phyloP scores from a whole-genome alignment of 2,113 vertebrate genomes.

The Engystomops pustulosus region DNA sequence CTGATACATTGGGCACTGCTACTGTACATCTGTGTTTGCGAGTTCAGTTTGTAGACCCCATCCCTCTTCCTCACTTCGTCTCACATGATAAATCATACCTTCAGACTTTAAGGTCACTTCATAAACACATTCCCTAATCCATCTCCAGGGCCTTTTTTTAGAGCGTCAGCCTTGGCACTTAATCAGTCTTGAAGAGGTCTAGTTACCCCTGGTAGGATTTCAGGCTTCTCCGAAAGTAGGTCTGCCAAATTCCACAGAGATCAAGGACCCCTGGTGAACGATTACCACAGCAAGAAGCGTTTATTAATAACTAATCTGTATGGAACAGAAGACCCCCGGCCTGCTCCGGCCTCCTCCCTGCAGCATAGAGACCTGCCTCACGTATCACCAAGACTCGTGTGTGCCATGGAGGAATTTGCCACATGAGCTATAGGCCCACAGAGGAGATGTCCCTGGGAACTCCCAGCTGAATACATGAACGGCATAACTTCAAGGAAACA shows the following conservation, averaged over 20 bases:
- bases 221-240: slow-evolving; percentile 46
- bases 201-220: slow-evolving; percentile 60
- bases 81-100: background rate
- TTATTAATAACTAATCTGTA: slow-evolving; percentile 56
- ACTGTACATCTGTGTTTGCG: background rate
- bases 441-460: slow-evolving; percentile 22
- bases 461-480: slow-evolving; percentile 4
- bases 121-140: slow-evolving; percentile 65
- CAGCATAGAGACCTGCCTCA: background rate
- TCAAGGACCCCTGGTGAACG: slow-evolving; percentile 48
- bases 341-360: background rate
- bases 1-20: background rate
- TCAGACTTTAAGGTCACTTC: slow-evolving; percentile 62
- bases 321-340: background rate
- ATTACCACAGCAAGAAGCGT: slow-evolving; percentile 31
- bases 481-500: slow-evolving; percentile 24
- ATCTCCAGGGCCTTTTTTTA: slow-evolving; percentile 57
- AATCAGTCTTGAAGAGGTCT: slow-evolving; percentile 59
- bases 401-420: slow-evolving; percentile 10
- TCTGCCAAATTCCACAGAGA: slow-evolving; percentile 53
- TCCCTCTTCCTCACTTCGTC: slow-evolving; percentile 16
- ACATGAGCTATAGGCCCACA: slow-evolving; percentile 24
- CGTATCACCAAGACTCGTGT: background rate
- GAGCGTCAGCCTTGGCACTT: slow-evolving; percentile 53
- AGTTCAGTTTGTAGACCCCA: background rate